These are phyloP conservation scores for Gymnopithys bicolor DNA, from an alignment of 2,797 vertebrate species.

Conservation along the genomic window DNA sequence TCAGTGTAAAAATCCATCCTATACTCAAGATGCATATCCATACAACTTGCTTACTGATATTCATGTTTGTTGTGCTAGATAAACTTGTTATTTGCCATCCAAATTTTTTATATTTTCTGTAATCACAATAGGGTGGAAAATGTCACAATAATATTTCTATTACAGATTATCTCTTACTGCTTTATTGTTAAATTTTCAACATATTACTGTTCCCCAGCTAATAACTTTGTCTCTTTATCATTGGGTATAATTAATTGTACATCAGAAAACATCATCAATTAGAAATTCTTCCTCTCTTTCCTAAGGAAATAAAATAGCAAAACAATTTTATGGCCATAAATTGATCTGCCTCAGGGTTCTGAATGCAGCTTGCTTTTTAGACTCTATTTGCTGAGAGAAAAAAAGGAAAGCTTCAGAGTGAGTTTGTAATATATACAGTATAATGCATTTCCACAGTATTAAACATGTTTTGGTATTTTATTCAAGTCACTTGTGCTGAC, in stretches of 20 bases:
- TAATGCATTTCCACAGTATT: conserved; percentile 17
- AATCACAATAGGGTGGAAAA: not conserved
- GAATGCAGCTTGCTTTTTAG: not conserved
- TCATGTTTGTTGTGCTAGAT: not conserved
- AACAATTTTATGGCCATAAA: conserved; percentile 43
- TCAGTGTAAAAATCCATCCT: not conserved
- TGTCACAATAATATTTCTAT: not conserved
- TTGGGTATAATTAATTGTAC: conserved; percentile 53
- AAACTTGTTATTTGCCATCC: not conserved
- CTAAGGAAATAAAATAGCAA: conserved; percentile 30
- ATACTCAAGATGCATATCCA: not conserved
- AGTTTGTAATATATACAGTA: not conserved
- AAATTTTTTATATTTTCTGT: not conserved
- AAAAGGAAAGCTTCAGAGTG: not conserved
- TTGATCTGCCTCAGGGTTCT: conserved; percentile 31
- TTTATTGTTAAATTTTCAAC: not conserved
- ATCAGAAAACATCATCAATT: conserved; percentile 38
- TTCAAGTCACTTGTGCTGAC: conserved; percentile 1
- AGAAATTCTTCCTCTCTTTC: conserved; percentile 18
- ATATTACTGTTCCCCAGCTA: conserved; percentile 4
- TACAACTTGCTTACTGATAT: not conserved
- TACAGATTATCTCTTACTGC: conserved; percentile 26
- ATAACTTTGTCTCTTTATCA: conserved; percentile 24
- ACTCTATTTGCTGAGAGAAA: conserved; percentile 12
- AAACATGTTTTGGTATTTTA: conserved; percentile 1